These are phyloP conservation scores for Kryptolebias marmoratus DNA, from an alignment of 2,113 vertebrate species.

Conservation along the genomic window DNA sequence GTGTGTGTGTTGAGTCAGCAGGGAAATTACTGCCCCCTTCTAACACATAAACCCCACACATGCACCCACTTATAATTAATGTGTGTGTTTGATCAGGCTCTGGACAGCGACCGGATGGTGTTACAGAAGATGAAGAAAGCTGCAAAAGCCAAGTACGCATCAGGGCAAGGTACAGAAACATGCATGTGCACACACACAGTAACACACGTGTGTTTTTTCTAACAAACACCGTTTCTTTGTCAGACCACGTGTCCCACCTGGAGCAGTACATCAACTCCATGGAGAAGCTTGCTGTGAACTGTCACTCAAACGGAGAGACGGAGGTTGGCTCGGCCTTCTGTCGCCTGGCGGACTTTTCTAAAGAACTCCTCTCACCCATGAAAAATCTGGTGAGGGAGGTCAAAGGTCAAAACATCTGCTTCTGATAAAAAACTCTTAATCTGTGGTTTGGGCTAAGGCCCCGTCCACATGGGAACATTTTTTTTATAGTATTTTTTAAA, in stretches of 20 bases:
- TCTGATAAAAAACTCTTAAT: background rate
- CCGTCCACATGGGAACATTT: too few relatives aligned
- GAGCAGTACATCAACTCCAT: constrained; percentile 73
- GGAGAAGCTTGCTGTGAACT: constrained; percentile 73
- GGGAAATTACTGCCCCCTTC: constrained; percentile 14
- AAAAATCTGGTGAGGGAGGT: constrained; percentile 69
- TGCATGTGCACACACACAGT: background rate
- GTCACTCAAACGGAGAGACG: constrained; percentile 66
- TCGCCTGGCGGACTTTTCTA: constrained; percentile 69
- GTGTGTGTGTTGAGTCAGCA: constrained; percentile 60
- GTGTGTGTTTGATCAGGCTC: constrained; percentile 43
- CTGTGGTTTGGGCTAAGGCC: background rate
- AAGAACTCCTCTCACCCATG: constrained; percentile 69
- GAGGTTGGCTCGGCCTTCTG: constrained; percentile 72
- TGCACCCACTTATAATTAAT: background rate
- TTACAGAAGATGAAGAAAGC: constrained; percentile 77
- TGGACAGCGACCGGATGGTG: constrained; percentile 70
- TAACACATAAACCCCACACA: constrained; percentile 6
- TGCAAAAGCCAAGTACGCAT: constrained; percentile 70
- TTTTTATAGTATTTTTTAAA: too few relatives aligned
- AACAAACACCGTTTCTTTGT: background rate
- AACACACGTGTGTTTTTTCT: background rate
- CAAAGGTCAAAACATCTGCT: background rate
- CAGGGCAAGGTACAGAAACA: constrained; percentile 65
- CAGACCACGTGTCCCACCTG: constrained; percentile 69